A percentile compares a stretch with the other conserved stretches of the same genome.
phyloP scores from a whole-genome alignment of 2,888 invertebrate genomes.

The Xanthorhoe spadicearia region DNA sequence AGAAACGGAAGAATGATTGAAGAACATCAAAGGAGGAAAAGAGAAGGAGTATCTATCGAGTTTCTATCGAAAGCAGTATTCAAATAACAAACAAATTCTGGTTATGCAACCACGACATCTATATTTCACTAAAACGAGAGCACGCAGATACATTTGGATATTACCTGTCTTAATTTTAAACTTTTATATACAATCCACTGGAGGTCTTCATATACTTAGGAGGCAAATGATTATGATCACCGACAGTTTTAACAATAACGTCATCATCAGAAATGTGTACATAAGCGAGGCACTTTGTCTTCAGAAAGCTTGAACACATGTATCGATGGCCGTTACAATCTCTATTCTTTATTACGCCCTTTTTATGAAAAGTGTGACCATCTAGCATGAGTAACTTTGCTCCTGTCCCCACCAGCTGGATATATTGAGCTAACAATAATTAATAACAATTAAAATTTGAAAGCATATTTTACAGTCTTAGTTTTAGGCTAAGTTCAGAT shows the following conservation, averaged over 20 bases:
- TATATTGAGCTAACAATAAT: conserved; percentile 1
- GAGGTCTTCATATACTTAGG: conserved; percentile 15
- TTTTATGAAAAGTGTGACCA: conserved; percentile 1
- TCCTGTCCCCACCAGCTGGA: not conserved
- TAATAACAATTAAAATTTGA: no score
- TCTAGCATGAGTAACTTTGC: conserved; percentile 3
- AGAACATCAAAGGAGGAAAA: no score
- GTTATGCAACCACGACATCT: no score
- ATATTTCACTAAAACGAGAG: no score
- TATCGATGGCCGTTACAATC: conserved; percentile 3
- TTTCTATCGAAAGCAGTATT: no score
- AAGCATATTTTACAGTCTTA: no score
- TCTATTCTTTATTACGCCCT: not conserved
- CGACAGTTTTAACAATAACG: conserved; percentile 1
- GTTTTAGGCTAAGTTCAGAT: no score
- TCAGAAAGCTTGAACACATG: conserved; percentile 1
- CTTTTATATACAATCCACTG: conserved; percentile 16
- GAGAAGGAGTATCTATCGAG: no score
- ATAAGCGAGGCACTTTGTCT: conserved; percentile 20
- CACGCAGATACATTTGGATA: no score
- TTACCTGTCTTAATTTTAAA: not conserved
- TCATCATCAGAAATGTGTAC: conserved; percentile 7
- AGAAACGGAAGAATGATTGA: no score
- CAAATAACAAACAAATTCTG: no score
- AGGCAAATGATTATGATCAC: conserved; percentile 35